These are phyloP conservation scores for Oophaga sylvatica DNA, from an alignment of 2,797 vertebrate genomes.

Conservation along the genomic window DNA sequence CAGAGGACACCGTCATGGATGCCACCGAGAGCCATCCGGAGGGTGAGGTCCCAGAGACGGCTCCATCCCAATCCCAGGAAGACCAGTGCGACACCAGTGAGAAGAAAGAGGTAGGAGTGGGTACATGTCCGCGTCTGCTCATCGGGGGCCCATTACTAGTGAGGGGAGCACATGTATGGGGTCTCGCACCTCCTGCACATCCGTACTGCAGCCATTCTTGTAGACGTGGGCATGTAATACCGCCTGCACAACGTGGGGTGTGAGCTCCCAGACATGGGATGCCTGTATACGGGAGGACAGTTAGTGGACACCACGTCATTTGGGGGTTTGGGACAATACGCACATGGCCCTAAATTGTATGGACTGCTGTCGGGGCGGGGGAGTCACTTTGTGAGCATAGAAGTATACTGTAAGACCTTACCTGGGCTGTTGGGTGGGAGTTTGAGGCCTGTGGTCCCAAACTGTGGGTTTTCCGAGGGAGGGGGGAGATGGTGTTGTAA, in stretches of 20 bases:
- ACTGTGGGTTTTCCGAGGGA: constrained; percentile 63
- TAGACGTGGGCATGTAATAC: neutral
- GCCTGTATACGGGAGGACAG: neutral
- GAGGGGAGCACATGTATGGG: constrained; percentile 21
- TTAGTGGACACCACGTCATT: neutral
- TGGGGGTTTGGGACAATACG: constrained; percentile 17
- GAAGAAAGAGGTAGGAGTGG: constrained; percentile 74
- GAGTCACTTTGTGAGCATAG: constrained; percentile 26
- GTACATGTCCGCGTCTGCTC: constrained; percentile 35
- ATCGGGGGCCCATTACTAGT: neutral
- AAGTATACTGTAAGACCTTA: neutral
- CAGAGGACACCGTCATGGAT: constrained; percentile 72
- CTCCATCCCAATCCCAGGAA: constrained; percentile 27
- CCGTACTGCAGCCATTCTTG: neutral
- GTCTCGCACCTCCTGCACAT: constrained; percentile 16
- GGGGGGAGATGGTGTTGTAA: constrained; percentile 73
- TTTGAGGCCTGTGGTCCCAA: constrained; percentile 57
- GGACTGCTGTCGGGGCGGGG: constrained; percentile 49
- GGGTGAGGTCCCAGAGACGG: constrained; percentile 65
- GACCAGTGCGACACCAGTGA: constrained; percentile 59
- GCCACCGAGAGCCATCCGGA: constrained; percentile 68
- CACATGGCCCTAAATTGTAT: constrained; percentile 63
- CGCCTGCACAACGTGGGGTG: no score
- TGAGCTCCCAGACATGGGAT: constrained; percentile 9
- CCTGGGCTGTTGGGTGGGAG: constrained; percentile 60